phyloP scores from a whole-genome alignment of 2,113 vertebrate species.

The Dolichallabes microphthalmus region DNA sequence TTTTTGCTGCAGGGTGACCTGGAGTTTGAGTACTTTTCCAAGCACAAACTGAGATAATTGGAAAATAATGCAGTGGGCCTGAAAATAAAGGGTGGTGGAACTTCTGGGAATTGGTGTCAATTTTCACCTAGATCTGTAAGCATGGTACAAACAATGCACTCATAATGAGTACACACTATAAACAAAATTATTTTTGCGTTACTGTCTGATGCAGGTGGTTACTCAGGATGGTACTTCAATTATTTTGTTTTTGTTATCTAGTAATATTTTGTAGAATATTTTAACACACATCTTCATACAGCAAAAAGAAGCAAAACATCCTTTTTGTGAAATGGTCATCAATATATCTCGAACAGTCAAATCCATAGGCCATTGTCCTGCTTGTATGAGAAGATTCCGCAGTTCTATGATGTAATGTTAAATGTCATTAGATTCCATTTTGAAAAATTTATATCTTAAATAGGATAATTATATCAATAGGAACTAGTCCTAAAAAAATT shows the following conservation, averaged over 20 bases:
- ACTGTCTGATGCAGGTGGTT: neutral
- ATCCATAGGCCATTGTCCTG: neutral
- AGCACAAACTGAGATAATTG: slow-evolving; percentile 63
- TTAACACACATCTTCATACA: neutral
- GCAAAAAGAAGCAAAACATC: neutral
- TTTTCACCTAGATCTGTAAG: slow-evolving; percentile 59
- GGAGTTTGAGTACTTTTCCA: slow-evolving; percentile 56
- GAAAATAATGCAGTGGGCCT: slow-evolving; percentile 65
- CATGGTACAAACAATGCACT: slow-evolving; percentile 50
- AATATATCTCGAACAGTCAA: neutral
- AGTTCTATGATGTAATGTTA: neutral
- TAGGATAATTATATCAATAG: neutral
- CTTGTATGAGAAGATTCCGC: neutral
- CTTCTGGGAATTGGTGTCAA: slow-evolving; percentile 61
- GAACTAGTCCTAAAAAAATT: neutral
- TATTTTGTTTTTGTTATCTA: slow-evolving; percentile 3
- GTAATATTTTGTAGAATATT: neutral
- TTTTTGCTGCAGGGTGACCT: slow-evolving; percentile 59
- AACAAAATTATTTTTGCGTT: neutral
- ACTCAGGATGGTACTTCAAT: neutral
- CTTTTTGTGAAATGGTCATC: neutral
- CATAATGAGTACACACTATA: slow-evolving; percentile 58
- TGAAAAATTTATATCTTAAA: too few species aligned
- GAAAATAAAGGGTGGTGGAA: slow-evolving; percentile 62
- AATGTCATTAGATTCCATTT: neutral